Evolutionary conservation across 2,888 invertebrate genomes (phyloP).

Genomic region (Salticus scenicus): DNA sequence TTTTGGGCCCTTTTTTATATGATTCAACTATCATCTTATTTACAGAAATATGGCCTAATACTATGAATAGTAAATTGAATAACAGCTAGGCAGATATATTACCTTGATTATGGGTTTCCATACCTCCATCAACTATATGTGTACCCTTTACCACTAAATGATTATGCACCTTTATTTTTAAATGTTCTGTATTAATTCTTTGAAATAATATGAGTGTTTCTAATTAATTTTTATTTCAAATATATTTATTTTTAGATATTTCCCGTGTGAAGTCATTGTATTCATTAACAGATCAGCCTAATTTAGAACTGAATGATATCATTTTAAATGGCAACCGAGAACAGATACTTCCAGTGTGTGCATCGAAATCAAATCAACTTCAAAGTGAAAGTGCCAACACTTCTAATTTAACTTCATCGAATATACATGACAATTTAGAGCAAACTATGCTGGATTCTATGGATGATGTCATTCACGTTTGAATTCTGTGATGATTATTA

Average conservation of each 20-base stretch:
- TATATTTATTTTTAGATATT: constrained; percentile 15
- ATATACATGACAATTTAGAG: constrained; percentile 18
- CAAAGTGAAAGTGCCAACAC: constrained; percentile 47
- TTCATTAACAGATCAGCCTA: constrained; percentile 40
- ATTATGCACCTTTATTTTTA: too few species aligned
- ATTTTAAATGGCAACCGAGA: constrained; percentile 60
- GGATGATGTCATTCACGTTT: constrained; percentile 60
- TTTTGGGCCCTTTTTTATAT: too few species aligned
- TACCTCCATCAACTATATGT: too few species aligned
- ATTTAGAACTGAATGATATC: constrained; percentile 35
- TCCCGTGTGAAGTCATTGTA: constrained; percentile 45
- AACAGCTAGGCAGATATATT: too few species aligned
- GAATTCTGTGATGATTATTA: constrained; percentile 17
- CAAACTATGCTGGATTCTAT: constrained; percentile 36
- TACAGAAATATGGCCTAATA: too few species aligned
- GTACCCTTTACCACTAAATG: too few species aligned
- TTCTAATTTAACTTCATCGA: constrained; percentile 19
- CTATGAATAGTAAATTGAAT: too few species aligned
- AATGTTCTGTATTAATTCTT: too few species aligned
- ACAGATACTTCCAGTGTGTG: constrained; percentile 21
- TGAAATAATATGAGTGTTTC: too few species aligned
- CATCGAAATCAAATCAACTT: constrained; percentile 31
- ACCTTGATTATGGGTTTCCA: too few species aligned
- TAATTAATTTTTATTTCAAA: too few species aligned
- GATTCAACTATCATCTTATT: too few species aligned